phyloP scores from a whole-genome alignment of 2,113 vertebrate species.

The Gobius niger region DNA sequence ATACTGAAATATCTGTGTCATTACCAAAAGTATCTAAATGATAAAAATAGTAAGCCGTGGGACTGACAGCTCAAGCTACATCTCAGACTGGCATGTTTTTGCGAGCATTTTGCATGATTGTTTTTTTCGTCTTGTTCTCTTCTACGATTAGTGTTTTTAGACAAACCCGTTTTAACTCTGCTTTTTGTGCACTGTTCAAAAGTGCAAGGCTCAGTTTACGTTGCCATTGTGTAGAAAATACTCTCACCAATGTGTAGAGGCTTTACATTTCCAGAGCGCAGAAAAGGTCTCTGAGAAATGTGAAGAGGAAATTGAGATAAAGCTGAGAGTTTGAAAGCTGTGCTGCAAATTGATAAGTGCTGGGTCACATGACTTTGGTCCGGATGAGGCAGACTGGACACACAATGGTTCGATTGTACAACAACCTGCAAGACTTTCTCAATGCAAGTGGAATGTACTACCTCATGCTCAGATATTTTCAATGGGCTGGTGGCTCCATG shows the following conservation, averaged over 20 bases:
- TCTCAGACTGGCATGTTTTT: no score
- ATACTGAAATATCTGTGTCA: no score
- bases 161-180: neutral
- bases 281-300: conserved; percentile 20
- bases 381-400: conserved; percentile 52
- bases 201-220: neutral
- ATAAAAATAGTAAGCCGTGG: no score
- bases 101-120: no score
- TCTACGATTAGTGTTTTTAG: neutral
- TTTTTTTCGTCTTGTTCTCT: neutral
- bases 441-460: neutral
- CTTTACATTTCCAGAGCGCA: neutral
- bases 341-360: conserved; percentile 47
- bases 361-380: conserved; percentile 59
- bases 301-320: conserved; percentile 19
- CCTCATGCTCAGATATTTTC: neutral
- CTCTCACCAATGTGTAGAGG: neutral
- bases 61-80: no score
- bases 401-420: conserved; percentile 62
- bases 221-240: neutral
- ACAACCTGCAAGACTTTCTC: conserved; percentile 16
- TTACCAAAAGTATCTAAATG: no score
- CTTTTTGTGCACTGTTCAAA: conserved; percentile 3
- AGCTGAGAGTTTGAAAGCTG: conserved; percentile 26
- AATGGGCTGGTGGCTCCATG: neutral